Evolutionary conservation across 2,888 invertebrate genomes (phyloP).

Genomic region (Polymixis flavicincta): DNA sequence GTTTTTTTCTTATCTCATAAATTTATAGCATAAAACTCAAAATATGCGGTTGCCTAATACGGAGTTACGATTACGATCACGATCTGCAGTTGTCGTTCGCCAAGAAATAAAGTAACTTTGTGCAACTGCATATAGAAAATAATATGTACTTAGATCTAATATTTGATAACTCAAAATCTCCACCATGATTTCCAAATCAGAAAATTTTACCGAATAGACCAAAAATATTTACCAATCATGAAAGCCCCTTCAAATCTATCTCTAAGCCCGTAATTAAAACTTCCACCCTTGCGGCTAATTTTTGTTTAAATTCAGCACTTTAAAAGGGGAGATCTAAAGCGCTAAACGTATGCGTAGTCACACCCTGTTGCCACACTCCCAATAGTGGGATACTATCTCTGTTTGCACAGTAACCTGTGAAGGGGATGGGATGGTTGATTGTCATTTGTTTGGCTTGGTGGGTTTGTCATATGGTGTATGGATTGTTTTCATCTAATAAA

Average conservation of each 20-base stretch:
- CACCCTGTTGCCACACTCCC: conserved; percentile 66
- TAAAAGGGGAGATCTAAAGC: conserved; percentile 53
- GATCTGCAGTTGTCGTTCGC: too few relatives aligned
- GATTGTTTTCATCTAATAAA: background rate
- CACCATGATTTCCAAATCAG: too few relatives aligned
- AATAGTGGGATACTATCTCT: conserved; percentile 73
- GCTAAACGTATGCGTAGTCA: conserved; percentile 80
- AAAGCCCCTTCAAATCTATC: background rate
- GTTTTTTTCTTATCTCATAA: too few relatives aligned
- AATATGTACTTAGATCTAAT: too few relatives aligned
- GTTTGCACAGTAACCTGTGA: conserved; percentile 72
- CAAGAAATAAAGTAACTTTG: too few relatives aligned
- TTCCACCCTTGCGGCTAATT: conserved; percentile 41
- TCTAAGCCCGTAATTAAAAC: conserved; percentile 44
- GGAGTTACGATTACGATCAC: too few relatives aligned
- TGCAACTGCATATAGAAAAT: too few relatives aligned
- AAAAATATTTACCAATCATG: conserved; percentile 4
- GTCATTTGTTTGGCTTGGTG: conserved; percentile 33
- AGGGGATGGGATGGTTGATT: conserved; percentile 19
- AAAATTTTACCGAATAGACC: background rate
- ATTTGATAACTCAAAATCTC: too few relatives aligned
- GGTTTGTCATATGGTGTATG: conserved; percentile 27
- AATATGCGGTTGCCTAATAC: too few relatives aligned
- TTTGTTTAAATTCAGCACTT: conserved; percentile 54
- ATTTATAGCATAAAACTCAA: too few relatives aligned